Evolutionary conservation across 2,797 vertebrate genomes (phyloP).

Genomic region (Siniperca obscura): DNA sequence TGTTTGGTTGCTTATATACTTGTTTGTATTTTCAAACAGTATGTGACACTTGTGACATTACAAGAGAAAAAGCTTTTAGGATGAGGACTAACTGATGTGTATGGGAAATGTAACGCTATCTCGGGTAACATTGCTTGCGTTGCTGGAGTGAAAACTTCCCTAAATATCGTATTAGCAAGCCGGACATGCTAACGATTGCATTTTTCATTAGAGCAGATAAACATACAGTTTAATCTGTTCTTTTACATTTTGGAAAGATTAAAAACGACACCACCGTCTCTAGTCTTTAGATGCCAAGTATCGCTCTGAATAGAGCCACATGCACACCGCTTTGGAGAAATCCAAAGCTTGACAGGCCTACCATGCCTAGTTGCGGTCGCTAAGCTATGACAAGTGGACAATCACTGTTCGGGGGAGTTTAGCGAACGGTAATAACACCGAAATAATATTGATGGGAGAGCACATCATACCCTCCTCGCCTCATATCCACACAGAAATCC

Average conservation of each 20-base stretch:
- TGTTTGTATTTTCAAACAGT: background rate
- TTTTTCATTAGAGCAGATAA: background rate
- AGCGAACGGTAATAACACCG: background rate
- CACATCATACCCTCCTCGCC: constrained; percentile 16
- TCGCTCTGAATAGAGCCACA: too few species aligned
- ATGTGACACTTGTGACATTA: background rate
- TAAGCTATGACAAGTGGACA: background rate
- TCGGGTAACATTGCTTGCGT: background rate
- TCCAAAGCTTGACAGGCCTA: background rate
- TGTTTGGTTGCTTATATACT: background rate
- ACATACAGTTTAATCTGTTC: background rate
- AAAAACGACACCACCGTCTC: background rate
- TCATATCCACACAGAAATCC: constrained; percentile 44
- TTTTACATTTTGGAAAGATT: background rate
- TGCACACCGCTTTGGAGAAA: background rate
- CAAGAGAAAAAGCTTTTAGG: background rate
- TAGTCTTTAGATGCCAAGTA: background rate
- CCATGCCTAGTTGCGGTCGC: background rate
- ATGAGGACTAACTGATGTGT: background rate
- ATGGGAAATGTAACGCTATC: background rate
- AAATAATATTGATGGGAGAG: constrained; percentile 36
- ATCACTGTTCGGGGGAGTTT: background rate
- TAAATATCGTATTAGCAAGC: background rate
- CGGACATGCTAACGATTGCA: background rate
- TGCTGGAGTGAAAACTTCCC: background rate